Evolutionary conservation across 2,797 vertebrate genomes (phyloP).

Genomic region (Acomys russatus): DNA sequence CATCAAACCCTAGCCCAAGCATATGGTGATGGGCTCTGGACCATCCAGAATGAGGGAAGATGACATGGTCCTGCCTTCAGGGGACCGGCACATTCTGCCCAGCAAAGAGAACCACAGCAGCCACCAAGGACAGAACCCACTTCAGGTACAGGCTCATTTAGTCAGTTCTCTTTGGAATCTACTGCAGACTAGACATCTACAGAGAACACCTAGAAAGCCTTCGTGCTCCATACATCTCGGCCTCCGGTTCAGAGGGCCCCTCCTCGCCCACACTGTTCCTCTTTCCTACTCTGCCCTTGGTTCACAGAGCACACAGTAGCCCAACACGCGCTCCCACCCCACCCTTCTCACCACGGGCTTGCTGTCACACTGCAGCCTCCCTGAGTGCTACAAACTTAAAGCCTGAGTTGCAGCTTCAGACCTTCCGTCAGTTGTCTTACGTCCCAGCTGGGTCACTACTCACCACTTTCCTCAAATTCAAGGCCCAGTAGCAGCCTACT

Average conservation of each 20-base stretch:
- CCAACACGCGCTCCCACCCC: fast-evolving
- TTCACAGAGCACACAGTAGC: background rate
- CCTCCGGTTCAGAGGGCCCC: background rate
- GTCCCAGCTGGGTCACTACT: background rate
- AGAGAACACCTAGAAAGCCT: background rate
- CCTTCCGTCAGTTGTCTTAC: background rate
- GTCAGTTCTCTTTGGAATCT: constrained; percentile 1
- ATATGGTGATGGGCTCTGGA: background rate
- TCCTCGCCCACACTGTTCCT: background rate
- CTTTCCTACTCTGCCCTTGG: background rate
- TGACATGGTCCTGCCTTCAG: background rate
- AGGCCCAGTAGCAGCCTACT: too few relatives aligned
- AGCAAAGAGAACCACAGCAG: background rate
- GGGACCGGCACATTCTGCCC: background rate
- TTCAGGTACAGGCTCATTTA: background rate
- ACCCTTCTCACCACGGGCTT: background rate
- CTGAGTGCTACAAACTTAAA: background rate
- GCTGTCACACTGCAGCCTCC: background rate
- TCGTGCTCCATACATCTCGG: background rate
- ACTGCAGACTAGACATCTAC: background rate
- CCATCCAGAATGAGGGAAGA: background rate
- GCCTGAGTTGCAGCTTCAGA: background rate
- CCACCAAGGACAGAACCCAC: background rate
- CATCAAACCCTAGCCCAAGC: constrained; percentile 39
- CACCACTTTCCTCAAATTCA: too few relatives aligned